Conservation (phyloP, 2,888 invertebrate species). For the Argyra leucocephala region DNA sequence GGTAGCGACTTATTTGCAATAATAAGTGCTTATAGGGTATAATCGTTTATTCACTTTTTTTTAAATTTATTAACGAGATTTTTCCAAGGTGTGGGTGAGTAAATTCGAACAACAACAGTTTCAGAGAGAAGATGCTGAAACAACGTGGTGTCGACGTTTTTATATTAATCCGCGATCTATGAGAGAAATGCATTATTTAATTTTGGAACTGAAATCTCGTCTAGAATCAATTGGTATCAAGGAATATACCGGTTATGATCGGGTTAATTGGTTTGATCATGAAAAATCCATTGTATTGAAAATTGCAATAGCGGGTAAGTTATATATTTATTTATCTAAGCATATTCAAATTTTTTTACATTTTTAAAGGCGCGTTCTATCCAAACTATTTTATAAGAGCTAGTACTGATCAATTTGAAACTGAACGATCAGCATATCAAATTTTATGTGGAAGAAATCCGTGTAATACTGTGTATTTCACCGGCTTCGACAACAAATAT, state of each 20-base stretch:
- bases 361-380: slow-evolving; percentile 60
- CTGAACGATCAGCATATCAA: slow-evolving; percentile 58
- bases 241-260: slow-evolving; percentile 43
- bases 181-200: slow-evolving; percentile 61
- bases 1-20: slow-evolving; percentile 74
- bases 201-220: slow-evolving; percentile 58
- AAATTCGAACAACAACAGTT: slow-evolving; percentile 53
- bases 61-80: background rate
- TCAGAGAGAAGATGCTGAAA: slow-evolving; percentile 44
- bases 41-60: slow-evolving; percentile 10
- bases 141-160: slow-evolving; percentile 58
- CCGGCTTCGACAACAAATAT: slow-evolving; percentile 52
- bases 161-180: slow-evolving; percentile 63
- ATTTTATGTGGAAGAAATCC: slow-evolving; percentile 65
- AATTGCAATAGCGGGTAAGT: slow-evolving; percentile 43
- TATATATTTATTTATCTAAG: background rate
- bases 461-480: slow-evolving; percentile 60
- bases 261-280: slow-evolving; percentile 42
- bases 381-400: slow-evolving; percentile 74
- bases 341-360: background rate
- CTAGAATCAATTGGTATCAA: slow-evolving; percentile 54
- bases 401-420: slow-evolving; percentile 46
- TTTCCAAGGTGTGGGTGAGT: slow-evolving; percentile 56
- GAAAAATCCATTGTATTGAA: slow-evolving; percentile 58
- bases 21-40: slow-evolving; percentile 66